Conservation (phyloP, 2,888 invertebrate genomes). For the Acheta domesticus region DNA sequence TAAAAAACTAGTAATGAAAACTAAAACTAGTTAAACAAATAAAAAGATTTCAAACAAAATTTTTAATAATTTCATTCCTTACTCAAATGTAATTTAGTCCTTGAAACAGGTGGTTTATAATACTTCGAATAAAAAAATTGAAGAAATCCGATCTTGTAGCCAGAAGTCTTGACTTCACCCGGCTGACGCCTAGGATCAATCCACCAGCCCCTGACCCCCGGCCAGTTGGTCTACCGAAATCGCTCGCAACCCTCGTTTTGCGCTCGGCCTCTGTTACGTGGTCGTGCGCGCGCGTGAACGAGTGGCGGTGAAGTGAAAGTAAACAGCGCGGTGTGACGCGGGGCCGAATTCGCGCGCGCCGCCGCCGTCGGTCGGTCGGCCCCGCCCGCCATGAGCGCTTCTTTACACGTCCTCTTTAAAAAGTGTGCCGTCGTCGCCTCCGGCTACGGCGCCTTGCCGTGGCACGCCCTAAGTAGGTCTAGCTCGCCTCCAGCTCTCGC, state of each 20-base stretch:
- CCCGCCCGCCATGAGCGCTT: neutral
- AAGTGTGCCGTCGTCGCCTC: neutral
- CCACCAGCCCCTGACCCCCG: too few relatives aligned
- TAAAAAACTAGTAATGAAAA: too few relatives aligned
- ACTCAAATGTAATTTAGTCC: too few relatives aligned
- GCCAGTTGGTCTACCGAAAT: too few relatives aligned
- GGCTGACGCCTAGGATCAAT: too few relatives aligned
- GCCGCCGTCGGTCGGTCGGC: neutral
- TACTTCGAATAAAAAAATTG: too few relatives aligned
- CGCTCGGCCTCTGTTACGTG: neutral
- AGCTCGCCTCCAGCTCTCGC: neutral
- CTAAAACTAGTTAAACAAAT: too few relatives aligned
- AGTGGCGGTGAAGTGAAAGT: neutral
- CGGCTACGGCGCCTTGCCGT: neutral
- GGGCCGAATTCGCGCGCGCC: neutral
- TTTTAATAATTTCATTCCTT: too few relatives aligned
- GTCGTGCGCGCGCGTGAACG: neutral
- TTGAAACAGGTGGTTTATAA: too few relatives aligned
- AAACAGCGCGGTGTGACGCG: neutral
- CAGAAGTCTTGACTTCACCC: neutral
- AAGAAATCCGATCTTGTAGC: neutral
- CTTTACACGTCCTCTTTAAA: constrained; percentile 11
- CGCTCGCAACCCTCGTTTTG: neutral
- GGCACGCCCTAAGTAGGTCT: neutral
- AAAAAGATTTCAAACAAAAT: too few relatives aligned